Conservation (phyloP, 1,140 invertebrate species). For the Drosophila sechellia region DNA sequence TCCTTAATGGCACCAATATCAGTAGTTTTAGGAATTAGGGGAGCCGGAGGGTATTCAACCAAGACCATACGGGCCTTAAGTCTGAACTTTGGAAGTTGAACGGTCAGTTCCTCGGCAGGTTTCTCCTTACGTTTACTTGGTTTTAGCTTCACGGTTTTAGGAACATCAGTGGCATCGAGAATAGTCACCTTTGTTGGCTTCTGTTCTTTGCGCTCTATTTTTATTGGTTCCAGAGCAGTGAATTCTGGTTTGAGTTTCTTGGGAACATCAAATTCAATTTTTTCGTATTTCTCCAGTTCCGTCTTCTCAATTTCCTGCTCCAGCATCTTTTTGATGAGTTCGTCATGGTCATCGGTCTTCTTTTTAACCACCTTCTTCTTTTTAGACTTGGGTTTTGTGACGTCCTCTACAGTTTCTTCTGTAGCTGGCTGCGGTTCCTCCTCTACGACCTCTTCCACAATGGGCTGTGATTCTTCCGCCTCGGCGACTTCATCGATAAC, state of each 20-base stretch:
- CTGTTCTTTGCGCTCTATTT: constrained; percentile 77
- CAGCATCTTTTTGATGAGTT: constrained; percentile 72
- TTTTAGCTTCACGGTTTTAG: constrained; percentile 76
- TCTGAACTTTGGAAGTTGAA: constrained; percentile 71
- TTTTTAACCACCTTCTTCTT: constrained; percentile 77
- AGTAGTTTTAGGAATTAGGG: constrained; percentile 49
- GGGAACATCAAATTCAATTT: constrained; percentile 73
- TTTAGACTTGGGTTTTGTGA: constrained; percentile 63
- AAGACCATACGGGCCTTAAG: constrained; percentile 75
- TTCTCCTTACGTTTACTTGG: constrained; percentile 78
- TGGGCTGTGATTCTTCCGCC: constrained; percentile 68
- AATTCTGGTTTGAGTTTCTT: constrained; percentile 80
- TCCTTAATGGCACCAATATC: constrained; percentile 65
- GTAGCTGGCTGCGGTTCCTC: constrained; percentile 48
- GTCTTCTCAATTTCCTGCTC: constrained; percentile 83
- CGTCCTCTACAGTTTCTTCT: constrained; percentile 49
- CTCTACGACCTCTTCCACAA: constrained; percentile 72
- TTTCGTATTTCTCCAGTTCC: constrained; percentile 82
- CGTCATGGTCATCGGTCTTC: constrained; percentile 80
- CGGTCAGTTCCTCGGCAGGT: constrained; percentile 60
- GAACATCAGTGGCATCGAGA: constrained; percentile 72
- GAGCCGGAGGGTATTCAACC: constrained; percentile 73
- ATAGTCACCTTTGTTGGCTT: constrained; percentile 78
- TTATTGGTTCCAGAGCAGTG: constrained; percentile 69
- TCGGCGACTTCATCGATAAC: constrained; percentile 70